Conservation (phyloP, 1,140 invertebrate genomes). For the Chlorops oryzae region DNA sequence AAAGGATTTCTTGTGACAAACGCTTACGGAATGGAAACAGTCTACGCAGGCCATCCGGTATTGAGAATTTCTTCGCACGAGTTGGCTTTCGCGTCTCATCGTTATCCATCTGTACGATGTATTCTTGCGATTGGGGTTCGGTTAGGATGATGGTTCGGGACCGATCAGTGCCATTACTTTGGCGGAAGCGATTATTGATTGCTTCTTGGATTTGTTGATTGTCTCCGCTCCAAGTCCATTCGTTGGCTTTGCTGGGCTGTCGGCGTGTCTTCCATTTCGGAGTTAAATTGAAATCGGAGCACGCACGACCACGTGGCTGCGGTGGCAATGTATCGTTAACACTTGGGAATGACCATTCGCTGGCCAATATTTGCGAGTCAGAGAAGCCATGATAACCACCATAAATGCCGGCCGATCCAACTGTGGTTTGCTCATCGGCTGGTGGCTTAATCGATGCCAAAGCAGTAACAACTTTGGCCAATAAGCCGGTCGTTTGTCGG, state of each 20-base stretch:
- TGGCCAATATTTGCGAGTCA: constrained; percentile 62
- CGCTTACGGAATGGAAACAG: constrained; percentile 38
- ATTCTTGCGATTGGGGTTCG: constrained; percentile 14
- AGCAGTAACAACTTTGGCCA: constrained; percentile 68
- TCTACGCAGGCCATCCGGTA: constrained; percentile 40
- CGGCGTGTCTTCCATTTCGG: constrained; percentile 23
- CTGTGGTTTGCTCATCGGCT: constrained; percentile 36
- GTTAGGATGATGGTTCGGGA: constrained; percentile 12
- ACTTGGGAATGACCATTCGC: constrained; percentile 53
- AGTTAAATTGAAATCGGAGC: constrained; percentile 41
- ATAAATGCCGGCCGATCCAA: constrained; percentile 20
- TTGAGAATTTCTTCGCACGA: constrained; percentile 42
- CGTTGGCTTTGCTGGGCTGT: constrained; percentile 22
- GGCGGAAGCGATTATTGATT: constrained; percentile 34
- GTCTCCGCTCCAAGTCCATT: constrained; percentile 47
- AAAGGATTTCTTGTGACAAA: constrained; percentile 26
- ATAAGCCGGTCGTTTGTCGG: constrained; percentile 63
- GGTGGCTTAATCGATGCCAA: constrained; percentile 58
- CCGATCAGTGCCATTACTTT: constrained; percentile 14
- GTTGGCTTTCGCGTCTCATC: constrained; percentile 15
- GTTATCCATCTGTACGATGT: constrained; percentile 32
- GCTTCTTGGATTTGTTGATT: constrained; percentile 45
- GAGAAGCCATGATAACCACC: constrained; percentile 59
- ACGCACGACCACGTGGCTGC: constrained; percentile 51
- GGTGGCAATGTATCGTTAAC: constrained; percentile 47